phyloP scores from a whole-genome alignment of 2,888 invertebrate species.

The Monopis laevigella region DNA sequence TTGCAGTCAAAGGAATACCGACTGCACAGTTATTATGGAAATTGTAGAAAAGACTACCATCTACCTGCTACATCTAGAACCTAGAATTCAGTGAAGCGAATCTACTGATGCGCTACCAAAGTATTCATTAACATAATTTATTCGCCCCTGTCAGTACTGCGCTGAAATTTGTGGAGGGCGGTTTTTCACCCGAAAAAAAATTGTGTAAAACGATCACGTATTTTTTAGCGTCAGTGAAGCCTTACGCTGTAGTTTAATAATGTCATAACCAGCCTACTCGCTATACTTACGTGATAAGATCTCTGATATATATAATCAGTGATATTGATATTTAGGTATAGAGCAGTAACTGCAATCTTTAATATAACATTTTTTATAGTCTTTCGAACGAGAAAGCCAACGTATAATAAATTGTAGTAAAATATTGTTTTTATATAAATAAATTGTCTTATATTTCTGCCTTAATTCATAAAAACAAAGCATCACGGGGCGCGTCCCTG shows the following conservation, averaged over 20 bases:
- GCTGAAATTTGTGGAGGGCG: constrained; percentile 58
- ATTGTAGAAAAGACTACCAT: constrained; percentile 36
- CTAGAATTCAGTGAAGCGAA: constrained; percentile 10
- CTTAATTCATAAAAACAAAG: too few relatives aligned
- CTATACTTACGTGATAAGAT: constrained; percentile 40
- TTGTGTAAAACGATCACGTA: constrained; percentile 60
- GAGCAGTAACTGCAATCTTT: too few relatives aligned
- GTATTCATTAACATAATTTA: constrained; percentile 64
- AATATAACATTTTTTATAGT: too few relatives aligned
- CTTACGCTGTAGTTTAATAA: constrained; percentile 51
- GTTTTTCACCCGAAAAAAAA: constrained; percentile 51
- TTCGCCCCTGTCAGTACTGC: constrained; percentile 58
- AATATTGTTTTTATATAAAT: too few relatives aligned
- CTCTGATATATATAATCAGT: constrained; percentile 50
- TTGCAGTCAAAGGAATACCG: constrained; percentile 14
- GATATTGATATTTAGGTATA: too few relatives aligned
- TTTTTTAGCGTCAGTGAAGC: constrained; percentile 49
- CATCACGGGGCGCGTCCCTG: too few relatives aligned
- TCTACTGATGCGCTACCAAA: constrained; percentile 55
- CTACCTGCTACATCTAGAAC: not conserved
- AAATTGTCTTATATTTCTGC: too few relatives aligned
- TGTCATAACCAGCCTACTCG: constrained; percentile 48
- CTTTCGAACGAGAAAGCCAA: too few relatives aligned
- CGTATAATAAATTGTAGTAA: too few relatives aligned
- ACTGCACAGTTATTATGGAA: constrained; percentile 44